Base-by-base conservation (phyloP, 2,797 vertebrate genomes). In the Tolypeutes matacus region DNA sequence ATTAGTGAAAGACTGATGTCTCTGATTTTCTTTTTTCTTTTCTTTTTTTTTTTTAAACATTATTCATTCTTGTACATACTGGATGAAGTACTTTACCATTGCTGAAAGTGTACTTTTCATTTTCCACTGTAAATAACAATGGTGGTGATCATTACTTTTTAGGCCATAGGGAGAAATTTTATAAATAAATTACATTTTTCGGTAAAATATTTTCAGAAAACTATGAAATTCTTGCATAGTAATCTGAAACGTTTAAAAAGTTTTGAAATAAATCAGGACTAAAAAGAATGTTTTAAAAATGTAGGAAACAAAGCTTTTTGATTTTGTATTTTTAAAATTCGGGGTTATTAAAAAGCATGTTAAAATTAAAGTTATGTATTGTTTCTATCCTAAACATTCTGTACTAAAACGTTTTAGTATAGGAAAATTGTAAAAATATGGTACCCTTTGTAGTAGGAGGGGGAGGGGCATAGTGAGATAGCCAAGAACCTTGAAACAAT, bases 71-170 rank as follows among this genome's bases (percentile, higher is more conserved):
- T 94, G 12, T 77, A 42, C 56, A 67, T 89, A 90, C 17, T 82
- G 29, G 64, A 69, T 18, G 42, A 34, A 77, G 23, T 89, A 82
- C 73, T 91, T 94, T 95, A 89, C 64, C 49, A 25, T 97, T 93
- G 39, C 17, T 87, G 83, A 96, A 93, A 92, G 8, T 94, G 39
- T 65, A 60, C n/a, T 42, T 93, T 95, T 95, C 34, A 25, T 87
- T 25, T 8, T 76, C 53, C 65, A 75, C 53, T 51, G 34, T 36
- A 92, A 67, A 67, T 95, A 70, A 4, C 23, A 75, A 92, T 49
- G 42, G 29, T 91, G 46, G 62, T 88, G n/a, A 70, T 94, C 21
- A 91, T 80, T 93, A 46, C 9, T 96, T 73, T 85, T 70, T 94
- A 89, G 42, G 77, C 15, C 11, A 60, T 7, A 78, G 82, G 39